Conservation (phyloP, 2,797 vertebrate species). For the Thripadectes ignobilis region DNA sequence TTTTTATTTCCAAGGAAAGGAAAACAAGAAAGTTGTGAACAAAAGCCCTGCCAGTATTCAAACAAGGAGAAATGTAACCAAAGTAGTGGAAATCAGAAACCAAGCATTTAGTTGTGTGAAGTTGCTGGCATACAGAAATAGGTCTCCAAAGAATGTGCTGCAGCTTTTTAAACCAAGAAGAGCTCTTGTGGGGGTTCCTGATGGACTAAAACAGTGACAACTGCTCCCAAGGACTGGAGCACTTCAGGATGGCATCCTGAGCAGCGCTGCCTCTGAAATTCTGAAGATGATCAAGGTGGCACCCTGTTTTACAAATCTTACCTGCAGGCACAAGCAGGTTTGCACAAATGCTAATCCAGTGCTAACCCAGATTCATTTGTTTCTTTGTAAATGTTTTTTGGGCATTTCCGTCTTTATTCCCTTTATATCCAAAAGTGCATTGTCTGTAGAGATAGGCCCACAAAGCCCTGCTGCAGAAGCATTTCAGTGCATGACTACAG, state of each 20-base stretch:
- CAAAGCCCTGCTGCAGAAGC: not conserved
- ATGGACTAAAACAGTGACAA: not conserved
- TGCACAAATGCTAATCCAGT: not conserved
- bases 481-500: not conserved
- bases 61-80: not conserved
- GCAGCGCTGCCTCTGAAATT: not conserved
- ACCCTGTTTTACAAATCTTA: not conserved
- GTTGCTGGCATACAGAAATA: not conserved
- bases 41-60: not conserved
- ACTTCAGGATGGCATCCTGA: not conserved
- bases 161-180: not conserved
- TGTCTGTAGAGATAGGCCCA: not conserved
- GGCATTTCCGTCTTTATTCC: not conserved
- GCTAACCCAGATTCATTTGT: not conserved
- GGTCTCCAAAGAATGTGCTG: not conserved
- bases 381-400: not conserved
- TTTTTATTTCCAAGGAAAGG: not conserved
- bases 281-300: not conserved
- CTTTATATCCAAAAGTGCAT: not conserved
- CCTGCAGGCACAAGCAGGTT: not conserved
- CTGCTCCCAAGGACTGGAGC: not conserved
- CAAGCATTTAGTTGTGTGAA: not conserved
- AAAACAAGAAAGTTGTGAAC: not conserved
- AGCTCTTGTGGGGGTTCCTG: not conserved
- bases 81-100: not conserved